Percentiles rank a stretch among this genome's conserved stretches.
These are phyloP conservation scores for Panurus biarmicus DNA, from an alignment of 2,113 vertebrate genomes.

Conservation along the genomic window DNA sequence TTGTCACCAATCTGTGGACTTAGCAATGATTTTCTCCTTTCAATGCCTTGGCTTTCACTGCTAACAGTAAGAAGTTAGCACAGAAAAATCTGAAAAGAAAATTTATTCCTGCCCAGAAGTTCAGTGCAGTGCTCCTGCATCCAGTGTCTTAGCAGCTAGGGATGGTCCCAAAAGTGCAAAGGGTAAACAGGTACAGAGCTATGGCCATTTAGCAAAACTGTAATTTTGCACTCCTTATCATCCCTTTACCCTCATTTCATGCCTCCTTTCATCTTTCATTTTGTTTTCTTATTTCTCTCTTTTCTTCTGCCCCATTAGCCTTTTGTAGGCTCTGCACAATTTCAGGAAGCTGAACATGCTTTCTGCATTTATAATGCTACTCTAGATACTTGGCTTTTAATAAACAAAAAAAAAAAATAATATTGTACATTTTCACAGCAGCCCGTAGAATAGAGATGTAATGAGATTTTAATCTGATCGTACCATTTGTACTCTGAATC, in stretches of 20 bases:
- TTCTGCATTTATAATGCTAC: background rate
- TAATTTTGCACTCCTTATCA: background rate
- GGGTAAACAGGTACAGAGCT: background rate
- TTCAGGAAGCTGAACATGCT: background rate
- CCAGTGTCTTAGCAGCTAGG: background rate
- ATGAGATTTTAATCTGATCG: background rate
- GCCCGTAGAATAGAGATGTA: background rate
- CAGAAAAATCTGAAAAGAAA: background rate
- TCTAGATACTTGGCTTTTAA: background rate
- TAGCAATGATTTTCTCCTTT: background rate
- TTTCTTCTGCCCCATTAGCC: background rate
- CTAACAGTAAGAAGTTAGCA: background rate
- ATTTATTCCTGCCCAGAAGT: background rate
- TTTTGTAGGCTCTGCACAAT: background rate
- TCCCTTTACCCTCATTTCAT: background rate
- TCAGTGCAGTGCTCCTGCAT: background rate
- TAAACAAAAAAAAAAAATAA: background rate
- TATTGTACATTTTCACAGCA: background rate
- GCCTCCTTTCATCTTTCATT: background rate
- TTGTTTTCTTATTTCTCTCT: background rate
- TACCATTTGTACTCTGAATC: background rate
- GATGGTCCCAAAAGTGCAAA: background rate
- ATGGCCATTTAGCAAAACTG: background rate
- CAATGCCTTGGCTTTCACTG: background rate
- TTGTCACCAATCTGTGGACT: background rate